Evolutionary conservation across 2,888 invertebrate species (phyloP), one percentile per base, ranked within the genome.

Genomic region (Idaea straminata): DNA sequence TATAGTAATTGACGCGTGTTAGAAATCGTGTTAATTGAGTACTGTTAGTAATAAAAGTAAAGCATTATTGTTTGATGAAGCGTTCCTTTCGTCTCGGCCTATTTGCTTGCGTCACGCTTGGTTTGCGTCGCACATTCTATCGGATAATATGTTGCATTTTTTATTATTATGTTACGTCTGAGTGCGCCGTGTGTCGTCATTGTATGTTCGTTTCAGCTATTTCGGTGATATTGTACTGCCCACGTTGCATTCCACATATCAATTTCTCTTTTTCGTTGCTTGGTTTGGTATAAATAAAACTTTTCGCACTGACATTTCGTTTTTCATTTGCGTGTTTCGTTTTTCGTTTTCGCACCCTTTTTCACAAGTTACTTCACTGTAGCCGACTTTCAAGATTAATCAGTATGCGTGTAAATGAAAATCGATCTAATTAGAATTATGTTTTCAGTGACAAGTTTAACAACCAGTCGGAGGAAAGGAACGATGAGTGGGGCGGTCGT

Each of bases 101-200:
- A 85, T 87, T 88, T 87, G 88, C 83, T 86, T 83, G 71, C 69
- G 80, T 75, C 83, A 87, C 86, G 88, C 87, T 85, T 85, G 78
- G 83, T 74, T 77, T 74, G 77, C 76, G 72, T 71, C 68, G 74
- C 78, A 76, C 82, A 79, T 77, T 72, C 72, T 69, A 73, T 78
- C 73, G 72, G 75, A 59, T 10, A 75, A 76, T 74, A 68, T 71
- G 70, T 75, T 71, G 73, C 74, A 61, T 61, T 75, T 76, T 69
- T 72, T 72, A 59, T 72, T 72, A 71, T 65, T 72, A 70, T 34
- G 59, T 61, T 57, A 77, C 77, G 80, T 82, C 79, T 78, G 77
- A 7, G 74, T 68, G 77, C 78, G 79, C 78, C 74, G 66, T 72
- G 66, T 77, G 72, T 74, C 72, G 74, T 75, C 65, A 69, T 77